Conservation (phyloP, 2,888 invertebrate species). For the Ptilodon capucinus region DNA sequence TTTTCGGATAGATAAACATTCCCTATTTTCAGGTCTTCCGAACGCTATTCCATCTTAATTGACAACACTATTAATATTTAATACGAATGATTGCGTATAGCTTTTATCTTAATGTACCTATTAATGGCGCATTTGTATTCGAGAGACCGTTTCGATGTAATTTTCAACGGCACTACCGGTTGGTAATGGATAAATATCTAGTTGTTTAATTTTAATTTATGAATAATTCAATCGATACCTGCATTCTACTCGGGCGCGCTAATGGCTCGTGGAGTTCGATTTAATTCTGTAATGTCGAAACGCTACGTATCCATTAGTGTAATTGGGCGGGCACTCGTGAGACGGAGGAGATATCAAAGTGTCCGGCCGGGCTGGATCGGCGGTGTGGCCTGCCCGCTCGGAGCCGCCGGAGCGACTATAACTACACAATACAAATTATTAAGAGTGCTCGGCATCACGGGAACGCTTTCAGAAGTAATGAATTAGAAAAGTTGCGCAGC, state of each 20-base stretch:
- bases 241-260: constrained; percentile 37
- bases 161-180: constrained; percentile 62
- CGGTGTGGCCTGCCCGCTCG: constrained; percentile 4
- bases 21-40: constrained; percentile 71
- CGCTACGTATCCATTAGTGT: constrained; percentile 50
- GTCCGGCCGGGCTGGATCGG: constrained; percentile 17
- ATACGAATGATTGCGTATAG: constrained; percentile 74
- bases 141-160: constrained; percentile 71
- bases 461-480: constrained; percentile 83
- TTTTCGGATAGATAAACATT: constrained; percentile 77
- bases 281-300: constrained; percentile 49
- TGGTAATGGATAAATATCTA: constrained; percentile 74
- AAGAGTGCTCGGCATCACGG: constrained; percentile 81
- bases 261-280: constrained; percentile 48
- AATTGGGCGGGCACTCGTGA: constrained; percentile 40
- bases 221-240: constrained; percentile 56
- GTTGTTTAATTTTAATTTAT: constrained; percentile 66
- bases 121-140: constrained; percentile 74
- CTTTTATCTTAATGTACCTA: constrained; percentile 79
- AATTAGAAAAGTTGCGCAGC: constrained; percentile 83
- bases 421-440: constrained; percentile 82
- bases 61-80: constrained; percentile 78
- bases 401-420: constrained; percentile 59
- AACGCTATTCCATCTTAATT: constrained; percentile 70
- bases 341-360: constrained; percentile 44